Base-by-base conservation (phyloP, 2,797 vertebrate genomes). In the Anolis apletophallus region DNA sequence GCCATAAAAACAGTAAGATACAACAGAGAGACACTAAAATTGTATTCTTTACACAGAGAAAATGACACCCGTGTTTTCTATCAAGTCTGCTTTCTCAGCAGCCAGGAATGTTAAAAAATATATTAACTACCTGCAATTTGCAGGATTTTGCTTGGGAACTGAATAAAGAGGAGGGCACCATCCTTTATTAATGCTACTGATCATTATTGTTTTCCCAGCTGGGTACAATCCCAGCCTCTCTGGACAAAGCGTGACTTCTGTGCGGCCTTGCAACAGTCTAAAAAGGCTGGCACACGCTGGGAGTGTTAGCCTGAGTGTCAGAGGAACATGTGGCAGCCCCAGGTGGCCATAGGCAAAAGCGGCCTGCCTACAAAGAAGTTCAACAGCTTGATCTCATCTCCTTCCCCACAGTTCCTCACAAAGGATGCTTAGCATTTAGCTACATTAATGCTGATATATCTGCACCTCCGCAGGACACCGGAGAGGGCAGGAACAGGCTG, bases 261-360 rank as follows among this genome's bases (percentile, higher is more conserved):
- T 29, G 84, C 72, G 16, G 68, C 5, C 11, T 67, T 86, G 85
- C 36, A 16, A 61, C 69, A 71, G 84, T 34, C 75, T 87, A 80
- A 8, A 26, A 0, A 12, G 26, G 17, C 79, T 83, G 89, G 74
- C 36, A 40, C 0, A 0, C 72, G 71, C 59, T 50, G 80, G 85
- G 0, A 0, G 0, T 1, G 1, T 40, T 75, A 86, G 55, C 46
- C 0, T n/a, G 87, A 36, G 50, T 83, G 29, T 80, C 82, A 73
- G 61, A 72, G 57, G 81, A 74, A 64, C 86, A 83, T 61, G 83
- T 80, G 81, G 84, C 55, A 88, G 55, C 84, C 36, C 0, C 0
- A 19, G 85, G 84, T 54, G 17, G 86, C 75, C 68, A 61, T 3
- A 87, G 59, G 57, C 67, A 40, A 87, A 87, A 92, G 34, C 5